Evolutionary conservation across 1,140 invertebrate genomes (phyloP).

Genomic region (Drosophila kanapiae): DNA sequence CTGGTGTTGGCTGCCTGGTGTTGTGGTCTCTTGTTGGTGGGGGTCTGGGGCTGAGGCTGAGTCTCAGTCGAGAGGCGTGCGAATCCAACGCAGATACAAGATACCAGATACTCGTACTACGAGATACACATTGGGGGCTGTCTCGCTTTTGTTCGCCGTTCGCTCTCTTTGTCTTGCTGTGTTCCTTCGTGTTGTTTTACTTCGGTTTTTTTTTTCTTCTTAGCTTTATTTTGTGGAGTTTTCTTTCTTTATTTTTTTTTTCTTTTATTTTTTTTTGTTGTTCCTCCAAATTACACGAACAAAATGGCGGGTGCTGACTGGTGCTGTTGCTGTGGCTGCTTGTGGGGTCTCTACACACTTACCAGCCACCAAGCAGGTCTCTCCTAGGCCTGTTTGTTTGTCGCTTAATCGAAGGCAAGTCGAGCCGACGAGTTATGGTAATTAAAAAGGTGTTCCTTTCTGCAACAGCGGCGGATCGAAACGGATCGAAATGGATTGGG

Average conservation of each 20-base stretch:
- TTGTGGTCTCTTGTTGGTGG: slow-evolving; percentile 17
- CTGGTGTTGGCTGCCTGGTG: slow-evolving; percentile 13
- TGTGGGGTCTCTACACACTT: slow-evolving; percentile 68
- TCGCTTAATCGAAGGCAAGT: slow-evolving; percentile 79
- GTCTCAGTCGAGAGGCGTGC: slow-evolving; percentile 39
- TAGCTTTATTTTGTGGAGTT: slow-evolving; percentile 18
- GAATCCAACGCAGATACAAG: slow-evolving; percentile 47
- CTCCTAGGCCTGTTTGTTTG: slow-evolving; percentile 56
- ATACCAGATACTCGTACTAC: slow-evolving; percentile 51
- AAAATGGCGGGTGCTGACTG: slow-evolving; percentile 61
- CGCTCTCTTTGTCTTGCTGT: slow-evolving; percentile 26
- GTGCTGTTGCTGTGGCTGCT: slow-evolving; percentile 48
- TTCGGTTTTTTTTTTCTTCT: slow-evolving; percentile 2
- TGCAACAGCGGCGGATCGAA: slow-evolving; percentile 52
- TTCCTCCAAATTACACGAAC: slow-evolving; percentile 65
- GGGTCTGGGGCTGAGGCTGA: neutral
- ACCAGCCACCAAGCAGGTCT: slow-evolving; percentile 44
- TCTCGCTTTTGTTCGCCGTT: slow-evolving; percentile 34
- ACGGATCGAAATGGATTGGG: slow-evolving; percentile 39
- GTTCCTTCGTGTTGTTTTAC: slow-evolving; percentile 19
- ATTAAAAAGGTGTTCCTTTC: slow-evolving; percentile 83
- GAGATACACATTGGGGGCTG: slow-evolving; percentile 48
- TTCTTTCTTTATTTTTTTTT: slow-evolving; percentile 16
- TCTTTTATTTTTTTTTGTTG: slow-evolving; percentile 31
- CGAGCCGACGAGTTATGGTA: slow-evolving; percentile 80